phyloP scores from a whole-genome alignment of 1,140 invertebrate species.

The Euwallacea fornicatus region DNA sequence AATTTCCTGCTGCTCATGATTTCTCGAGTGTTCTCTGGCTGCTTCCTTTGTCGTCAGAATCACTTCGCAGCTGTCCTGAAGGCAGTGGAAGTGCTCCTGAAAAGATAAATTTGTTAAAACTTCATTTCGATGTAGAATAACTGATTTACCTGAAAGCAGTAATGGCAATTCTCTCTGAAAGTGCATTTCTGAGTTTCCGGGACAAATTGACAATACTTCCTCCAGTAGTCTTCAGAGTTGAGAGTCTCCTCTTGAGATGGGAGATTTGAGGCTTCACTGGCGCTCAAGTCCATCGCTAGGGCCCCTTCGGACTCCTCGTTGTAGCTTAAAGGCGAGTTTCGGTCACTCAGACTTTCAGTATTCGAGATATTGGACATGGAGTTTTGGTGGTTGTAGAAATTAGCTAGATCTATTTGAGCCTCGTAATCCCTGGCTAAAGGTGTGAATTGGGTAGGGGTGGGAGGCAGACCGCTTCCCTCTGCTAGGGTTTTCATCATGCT shows the following conservation, averaged over 20 bases:
- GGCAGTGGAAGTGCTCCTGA: conserved; percentile 80
- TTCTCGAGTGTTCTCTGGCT: conserved; percentile 80
- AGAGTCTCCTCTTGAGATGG: conserved; percentile 42
- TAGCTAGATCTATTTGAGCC: conserved; percentile 44
- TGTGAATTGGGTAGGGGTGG: conserved; percentile 18
- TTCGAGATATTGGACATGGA: conserved; percentile 48
- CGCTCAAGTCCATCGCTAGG: conserved; percentile 53
- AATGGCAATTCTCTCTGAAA: conserved; percentile 65
- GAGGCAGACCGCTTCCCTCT: conserved; percentile 43
- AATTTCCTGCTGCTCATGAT: conserved; percentile 84
- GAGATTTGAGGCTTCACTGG: conserved; percentile 47
- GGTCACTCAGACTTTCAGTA: conserved; percentile 51
- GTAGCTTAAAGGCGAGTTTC: conserved; percentile 51
- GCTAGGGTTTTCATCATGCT: conserved; percentile 54
- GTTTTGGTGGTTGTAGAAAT: conserved; percentile 45
- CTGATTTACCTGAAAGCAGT: conserved; percentile 54
- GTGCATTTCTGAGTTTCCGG: conserved; percentile 57
- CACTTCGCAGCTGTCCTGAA: conserved; percentile 66
- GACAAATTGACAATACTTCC: conserved; percentile 64
- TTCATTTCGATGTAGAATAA: background rate
- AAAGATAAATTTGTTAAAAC: background rate
- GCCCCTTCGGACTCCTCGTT: conserved; percentile 47
- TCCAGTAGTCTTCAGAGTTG: conserved; percentile 60
- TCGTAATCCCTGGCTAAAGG: conserved; percentile 46
- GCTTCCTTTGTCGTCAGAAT: conserved; percentile 75